Evolutionary conservation across 2,888 invertebrate genomes (phyloP).

Genomic region (Torymus tubicola): DNA sequence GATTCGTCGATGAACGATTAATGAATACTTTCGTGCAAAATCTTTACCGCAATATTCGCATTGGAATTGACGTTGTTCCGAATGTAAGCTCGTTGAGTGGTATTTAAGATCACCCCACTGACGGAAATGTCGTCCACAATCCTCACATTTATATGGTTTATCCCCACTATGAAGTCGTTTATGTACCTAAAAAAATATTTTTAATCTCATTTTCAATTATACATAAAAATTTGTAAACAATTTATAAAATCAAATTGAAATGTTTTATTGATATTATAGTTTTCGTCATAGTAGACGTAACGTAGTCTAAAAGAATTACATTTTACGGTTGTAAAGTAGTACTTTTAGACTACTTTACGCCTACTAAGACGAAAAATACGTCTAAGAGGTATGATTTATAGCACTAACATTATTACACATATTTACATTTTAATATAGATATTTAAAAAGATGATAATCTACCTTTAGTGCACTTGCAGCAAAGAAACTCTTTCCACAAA

Average conservation of each 20-base stretch:
- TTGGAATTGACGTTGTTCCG: conserved; percentile 88
- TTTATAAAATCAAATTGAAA: not conserved
- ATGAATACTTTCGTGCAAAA: conserved; percentile 91
- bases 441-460: conserved; percentile 50
- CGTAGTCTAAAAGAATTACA: no score
- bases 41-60: conserved; percentile 94
- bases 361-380: no score
- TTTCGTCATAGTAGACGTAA: no score
- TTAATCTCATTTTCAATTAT: not conserved
- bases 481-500: conserved; percentile 90
- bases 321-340: no score
- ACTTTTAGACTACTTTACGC: no score
- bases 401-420: not conserved
- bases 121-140: conserved; percentile 87
- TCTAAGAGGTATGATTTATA: no score
- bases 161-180: conserved; percentile 89
- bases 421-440: not conserved
- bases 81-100: conserved; percentile 89
- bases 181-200: conserved; percentile 80
- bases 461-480: conserved; percentile 89
- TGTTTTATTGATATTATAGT: conserved; percentile 1
- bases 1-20: conserved; percentile 90
- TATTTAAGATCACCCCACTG: conserved; percentile 94
- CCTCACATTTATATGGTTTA: conserved; percentile 89
- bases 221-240: conserved; percentile 19